Evolutionary conservation across 2,113 vertebrate genomes (phyloP).

Genomic region (Leptocoma aspasia): DNA sequence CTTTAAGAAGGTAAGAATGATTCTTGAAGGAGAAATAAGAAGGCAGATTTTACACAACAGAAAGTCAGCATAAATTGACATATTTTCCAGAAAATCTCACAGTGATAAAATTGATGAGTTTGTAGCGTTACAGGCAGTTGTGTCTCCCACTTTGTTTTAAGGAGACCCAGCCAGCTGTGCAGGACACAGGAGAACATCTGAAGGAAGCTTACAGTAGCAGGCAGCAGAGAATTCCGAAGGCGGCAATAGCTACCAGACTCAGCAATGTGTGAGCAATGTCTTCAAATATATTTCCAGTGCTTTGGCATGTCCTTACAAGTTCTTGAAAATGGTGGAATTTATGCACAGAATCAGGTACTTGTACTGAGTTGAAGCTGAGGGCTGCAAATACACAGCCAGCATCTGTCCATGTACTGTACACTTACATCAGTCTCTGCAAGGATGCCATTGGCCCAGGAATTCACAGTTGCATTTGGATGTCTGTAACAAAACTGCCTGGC

Average conservation of each 20-base stretch:
- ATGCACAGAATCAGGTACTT: background rate
- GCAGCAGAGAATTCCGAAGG: background rate
- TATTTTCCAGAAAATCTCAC: background rate
- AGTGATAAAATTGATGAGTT: background rate
- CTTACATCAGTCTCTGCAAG: background rate
- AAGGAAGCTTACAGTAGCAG: background rate
- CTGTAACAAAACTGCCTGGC: background rate
- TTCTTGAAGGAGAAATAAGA: background rate
- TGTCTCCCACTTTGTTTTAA: background rate
- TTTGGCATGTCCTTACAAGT: background rate
- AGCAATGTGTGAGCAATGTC: background rate
- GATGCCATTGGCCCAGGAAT: background rate
- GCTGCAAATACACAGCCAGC: background rate
- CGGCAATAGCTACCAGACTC: fast-evolving
- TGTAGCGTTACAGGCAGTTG: background rate
- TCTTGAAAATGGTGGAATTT: background rate
- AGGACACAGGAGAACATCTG: background rate
- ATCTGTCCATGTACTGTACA: fast-evolving
- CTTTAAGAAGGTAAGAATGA: background rate
- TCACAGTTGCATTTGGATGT: background rate
- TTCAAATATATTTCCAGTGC: background rate
- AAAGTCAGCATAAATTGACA: background rate
- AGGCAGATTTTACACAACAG: background rate
- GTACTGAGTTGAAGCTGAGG: background rate
- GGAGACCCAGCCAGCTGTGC: background rate